phyloP scores from a whole-genome alignment of 2,888 invertebrate genomes.

The Shargacucullia verbasci region DNA sequence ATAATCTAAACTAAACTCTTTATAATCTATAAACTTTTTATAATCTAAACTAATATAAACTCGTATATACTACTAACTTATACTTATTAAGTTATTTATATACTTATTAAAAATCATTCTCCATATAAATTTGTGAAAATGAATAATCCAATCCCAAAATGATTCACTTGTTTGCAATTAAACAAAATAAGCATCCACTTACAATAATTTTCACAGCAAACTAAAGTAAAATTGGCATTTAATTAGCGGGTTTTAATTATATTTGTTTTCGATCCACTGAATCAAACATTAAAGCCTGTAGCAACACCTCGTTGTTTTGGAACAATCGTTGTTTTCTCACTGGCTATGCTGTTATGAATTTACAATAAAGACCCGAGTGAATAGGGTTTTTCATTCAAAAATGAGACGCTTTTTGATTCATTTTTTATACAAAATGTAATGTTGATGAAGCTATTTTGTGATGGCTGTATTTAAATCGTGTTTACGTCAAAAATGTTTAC shows the following conservation, averaged over 20 bases:
- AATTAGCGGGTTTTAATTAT: slow-evolving; percentile 38
- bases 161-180: neutral
- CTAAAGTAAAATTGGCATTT: slow-evolving; percentile 18
- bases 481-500: neutral
- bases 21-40: too few relatives aligned
- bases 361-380: slow-evolving; percentile 6
- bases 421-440: slow-evolving; percentile 15
- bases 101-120: too few relatives aligned
- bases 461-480: neutral
- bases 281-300: slow-evolving; percentile 23
- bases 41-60: too few relatives aligned
- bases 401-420: slow-evolving; percentile 11
- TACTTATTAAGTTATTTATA: too few relatives aligned
- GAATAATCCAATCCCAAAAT: neutral
- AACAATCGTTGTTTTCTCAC: slow-evolving; percentile 30
- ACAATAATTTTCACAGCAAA: slow-evolving; percentile 7
- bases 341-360: slow-evolving; percentile 25
- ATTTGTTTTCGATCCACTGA: slow-evolving; percentile 33
- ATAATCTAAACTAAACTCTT: too few relatives aligned
- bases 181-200: slow-evolving; percentile 10
- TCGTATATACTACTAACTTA: too few relatives aligned
- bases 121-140: too few relatives aligned
- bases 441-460: slow-evolving; percentile 11
- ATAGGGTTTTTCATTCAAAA: slow-evolving; percentile 15
- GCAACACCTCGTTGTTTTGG: slow-evolving; percentile 30